These are phyloP conservation scores for Myzus persicae DNA, from an alignment of 1,140 invertebrate genomes.

Conservation along the genomic window DNA sequence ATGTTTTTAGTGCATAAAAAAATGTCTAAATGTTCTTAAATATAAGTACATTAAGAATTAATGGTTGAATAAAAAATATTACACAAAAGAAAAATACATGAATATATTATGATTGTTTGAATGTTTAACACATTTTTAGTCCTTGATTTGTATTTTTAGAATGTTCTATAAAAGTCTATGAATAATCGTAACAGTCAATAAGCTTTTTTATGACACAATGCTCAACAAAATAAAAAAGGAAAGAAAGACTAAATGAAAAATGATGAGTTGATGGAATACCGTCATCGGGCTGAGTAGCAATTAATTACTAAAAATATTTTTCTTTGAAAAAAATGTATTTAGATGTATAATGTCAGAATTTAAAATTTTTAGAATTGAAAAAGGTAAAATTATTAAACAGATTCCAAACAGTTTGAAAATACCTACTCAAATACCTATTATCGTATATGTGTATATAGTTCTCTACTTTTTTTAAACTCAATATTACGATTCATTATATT, in stretches of 20 bases:
- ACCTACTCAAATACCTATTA: not conserved
- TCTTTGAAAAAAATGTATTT: not conserved
- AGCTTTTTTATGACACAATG: not conserved
- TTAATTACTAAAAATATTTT: not conserved
- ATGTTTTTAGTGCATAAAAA: not conserved
- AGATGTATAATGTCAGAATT: not conserved
- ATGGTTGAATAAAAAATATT: not conserved
- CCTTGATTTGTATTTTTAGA: constrained; percentile 47
- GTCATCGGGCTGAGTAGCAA: not conserved
- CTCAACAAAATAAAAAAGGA: not conserved
- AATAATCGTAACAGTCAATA: constrained; percentile 33
- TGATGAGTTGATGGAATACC: not conserved
- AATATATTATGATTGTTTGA: not conserved
- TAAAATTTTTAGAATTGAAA: not conserved
- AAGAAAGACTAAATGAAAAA: not conserved
- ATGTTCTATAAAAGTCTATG: constrained; percentile 38
- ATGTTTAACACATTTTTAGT: not conserved
- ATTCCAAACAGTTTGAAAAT: not conserved
- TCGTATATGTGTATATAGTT: not conserved
- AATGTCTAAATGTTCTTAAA: not conserved
- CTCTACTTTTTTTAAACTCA: not conserved
- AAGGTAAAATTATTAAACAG: not conserved
- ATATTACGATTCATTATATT: not conserved
- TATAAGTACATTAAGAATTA: not conserved
- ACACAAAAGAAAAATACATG: not conserved